These are phyloP conservation scores for Trypoxylus dichotomus DNA, from an alignment of 1,140 invertebrate species.

Conservation along the genomic window DNA sequence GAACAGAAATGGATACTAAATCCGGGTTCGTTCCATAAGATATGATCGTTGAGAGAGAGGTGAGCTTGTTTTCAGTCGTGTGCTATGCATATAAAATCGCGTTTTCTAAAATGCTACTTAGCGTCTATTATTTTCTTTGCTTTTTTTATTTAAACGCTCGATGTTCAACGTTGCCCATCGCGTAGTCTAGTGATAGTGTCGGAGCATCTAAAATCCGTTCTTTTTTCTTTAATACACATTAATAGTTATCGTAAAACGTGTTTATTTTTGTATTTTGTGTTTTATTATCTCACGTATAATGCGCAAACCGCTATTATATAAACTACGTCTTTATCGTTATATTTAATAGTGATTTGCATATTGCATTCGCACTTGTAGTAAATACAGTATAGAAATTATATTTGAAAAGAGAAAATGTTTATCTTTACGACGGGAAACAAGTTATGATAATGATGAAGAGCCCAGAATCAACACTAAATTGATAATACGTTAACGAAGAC, in stretches of 20 bases:
- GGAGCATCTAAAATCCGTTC: background rate
- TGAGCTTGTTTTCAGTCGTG: constrained; percentile 12
- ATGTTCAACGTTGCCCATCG: background rate
- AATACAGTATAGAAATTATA: background rate
- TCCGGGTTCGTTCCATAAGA: constrained; percentile 30
- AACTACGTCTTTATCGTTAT: background rate
- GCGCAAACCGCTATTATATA: background rate
- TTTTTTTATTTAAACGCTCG: background rate
- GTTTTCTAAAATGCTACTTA: constrained; percentile 27
- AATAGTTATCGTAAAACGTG: background rate
- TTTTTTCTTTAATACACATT: background rate
- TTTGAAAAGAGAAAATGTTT: background rate
- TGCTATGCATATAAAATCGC: background rate
- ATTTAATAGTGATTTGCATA: background rate
- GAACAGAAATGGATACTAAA: constrained; percentile 23
- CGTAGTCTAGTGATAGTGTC: background rate
- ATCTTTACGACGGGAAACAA: background rate
- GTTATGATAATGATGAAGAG: constrained; percentile 9
- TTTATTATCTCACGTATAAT: background rate
- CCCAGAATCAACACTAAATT: background rate
- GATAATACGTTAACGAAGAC: background rate
- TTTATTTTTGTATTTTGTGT: constrained; percentile 7
- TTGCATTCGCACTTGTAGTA: background rate
- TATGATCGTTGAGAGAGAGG: constrained; percentile 29
- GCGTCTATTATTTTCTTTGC: background rate